Evolutionary conservation across 2,888 invertebrate genomes (phyloP), one percentile per base, ranked within the genome.

Genomic region (Harmothoe impar): DNA sequence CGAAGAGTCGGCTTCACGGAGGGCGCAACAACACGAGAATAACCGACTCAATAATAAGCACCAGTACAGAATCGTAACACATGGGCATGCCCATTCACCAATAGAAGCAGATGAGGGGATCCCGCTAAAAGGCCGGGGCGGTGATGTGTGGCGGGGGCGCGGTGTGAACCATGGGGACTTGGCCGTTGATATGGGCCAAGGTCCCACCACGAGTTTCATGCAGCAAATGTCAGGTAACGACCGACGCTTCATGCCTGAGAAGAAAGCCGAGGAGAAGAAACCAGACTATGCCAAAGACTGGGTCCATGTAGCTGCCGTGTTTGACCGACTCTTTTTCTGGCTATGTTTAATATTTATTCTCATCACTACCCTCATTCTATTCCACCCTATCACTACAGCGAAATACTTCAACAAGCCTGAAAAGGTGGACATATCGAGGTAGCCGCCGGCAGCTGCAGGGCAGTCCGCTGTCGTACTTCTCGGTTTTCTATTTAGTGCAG

Each of bases 241-340:
- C 15, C n/a, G 31, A 5, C 31, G 72, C 5, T 33, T 33, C 72
- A 72, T 29, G 72, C 62, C 62, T n/a, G 62, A 89, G 25, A 56
- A 89, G 56, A 52, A 89, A 29, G 25, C 29, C 25, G 89, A 89
- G n/a, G 56, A 56, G 7, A 31, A 25, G 51, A 91, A 90, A 52
- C 91, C 91, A 7, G 89, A 93, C 88, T 93, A 93, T 78, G 68
- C 91, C 25, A 92, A 92, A 78, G 93, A 93, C 78, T 93, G 93
- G 93, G 91, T 91, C 51, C 91, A 91, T 54, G 91, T 93, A 29
- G 93, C 93, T 10, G 92, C 92, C 17, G 93, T 93, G 25, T 93
- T 93, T 84, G 93, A 93, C 81, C 90, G 93, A 12, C 89, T 93
- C 43, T 93, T 93, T 91, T 93, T 93, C 90, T 93, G 93, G 93